Base-by-base conservation (phyloP, 2,113 vertebrate genomes). In the Notarius lentiginosus region DNA sequence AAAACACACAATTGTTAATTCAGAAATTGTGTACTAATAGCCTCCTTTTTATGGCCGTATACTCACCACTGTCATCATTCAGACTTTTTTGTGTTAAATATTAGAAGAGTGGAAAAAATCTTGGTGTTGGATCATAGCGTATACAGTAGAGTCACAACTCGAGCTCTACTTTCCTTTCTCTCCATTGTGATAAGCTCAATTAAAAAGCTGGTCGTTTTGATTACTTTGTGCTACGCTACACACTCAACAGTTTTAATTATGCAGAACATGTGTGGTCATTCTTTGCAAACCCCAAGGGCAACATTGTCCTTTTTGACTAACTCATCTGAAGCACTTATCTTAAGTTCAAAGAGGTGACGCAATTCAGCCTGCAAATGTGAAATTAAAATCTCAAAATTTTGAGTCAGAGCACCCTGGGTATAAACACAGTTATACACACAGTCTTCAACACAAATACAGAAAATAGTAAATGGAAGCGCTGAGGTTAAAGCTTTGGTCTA, bases 311-410 rank as follows among this genome's bases (percentile, higher is more conserved):
- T 22, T 14, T 61, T 17, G 30, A 80, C 61, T 53, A 14, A 55
- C 49, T 86, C 18, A 41, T 34, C 10, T 80, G 72, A 68, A 51
- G 12, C 56, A 82, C 58, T 22, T 47, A 56, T 55, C 9, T 58
- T 49, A 58, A 53, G 47, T 79, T 68, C n/a, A 63, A 86, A 34
- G 76, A 20, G 27, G 14, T 86, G 63, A 80, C 70, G 63, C 30
- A 80, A 80, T 53, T 7, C 9, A 3, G 24, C 10, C 41, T 20
- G n/a, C 30, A 34, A 63, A 65, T 76, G 56, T 84, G 70, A 84
- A 84, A 84, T 61, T 34, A 7, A 60, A 75, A 47, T 49, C 18
- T 49, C 41, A 49, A 11, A 22, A 49, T 22, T 75, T 75, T 49
- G 9, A 75, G 49, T 75, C 20, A 49, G 20, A 49, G 18, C 9